Evolutionary conservation across 1,140 invertebrate species (phyloP), one percentile per base, ranked within the genome.

Genomic region (Drosophila ficusphila): DNA sequence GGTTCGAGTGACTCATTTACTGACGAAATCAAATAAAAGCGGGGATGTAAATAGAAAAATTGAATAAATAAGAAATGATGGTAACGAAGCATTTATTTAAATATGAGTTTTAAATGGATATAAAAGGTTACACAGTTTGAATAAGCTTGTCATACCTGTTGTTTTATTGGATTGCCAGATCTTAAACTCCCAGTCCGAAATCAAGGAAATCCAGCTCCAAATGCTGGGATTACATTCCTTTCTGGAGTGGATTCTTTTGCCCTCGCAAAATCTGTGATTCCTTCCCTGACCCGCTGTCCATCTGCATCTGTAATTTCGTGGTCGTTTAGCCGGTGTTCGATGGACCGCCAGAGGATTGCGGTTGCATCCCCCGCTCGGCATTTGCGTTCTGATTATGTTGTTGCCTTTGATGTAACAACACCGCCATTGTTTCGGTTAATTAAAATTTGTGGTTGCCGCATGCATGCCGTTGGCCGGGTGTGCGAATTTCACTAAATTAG

Each of bases 361-460:
- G 74, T 79, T 69, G 53, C 49, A 41, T 46, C 58, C 44, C 46
- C 47, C 53, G 47, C 34, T 18, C 44, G 49, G 47, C 65, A 52
- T 53, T 62, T 61, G 57, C 46, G 71, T 49, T 60, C 65, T 72
- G 76, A 70, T 79, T 74, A 78, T 79, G 76, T 57, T 62, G 77
- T 64, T 75, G 73, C 58, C 44, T 75, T 86, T 86, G 81, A 86
- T 79, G 72, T 61, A 53, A 65, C 73, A 56, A 46, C 69, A 57
- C 71, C 77, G 81, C 77, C 74, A 78, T 89, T 88, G 82, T 89
- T 88, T 88, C 74, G 77, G 77, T 88, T 88, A 88, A 88, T 88
- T 88, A 88, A 88, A 82, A 89, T 88, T 88, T 88, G 82, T 88
- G 82, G 82, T 89, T 67, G 60, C 48, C 46, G 42, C 65, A 54